Evolutionary conservation across 2,113 vertebrate species (phyloP), one percentile per base, ranked within the genome.

Genomic region (Acanthochromis polyacanthus): DNA sequence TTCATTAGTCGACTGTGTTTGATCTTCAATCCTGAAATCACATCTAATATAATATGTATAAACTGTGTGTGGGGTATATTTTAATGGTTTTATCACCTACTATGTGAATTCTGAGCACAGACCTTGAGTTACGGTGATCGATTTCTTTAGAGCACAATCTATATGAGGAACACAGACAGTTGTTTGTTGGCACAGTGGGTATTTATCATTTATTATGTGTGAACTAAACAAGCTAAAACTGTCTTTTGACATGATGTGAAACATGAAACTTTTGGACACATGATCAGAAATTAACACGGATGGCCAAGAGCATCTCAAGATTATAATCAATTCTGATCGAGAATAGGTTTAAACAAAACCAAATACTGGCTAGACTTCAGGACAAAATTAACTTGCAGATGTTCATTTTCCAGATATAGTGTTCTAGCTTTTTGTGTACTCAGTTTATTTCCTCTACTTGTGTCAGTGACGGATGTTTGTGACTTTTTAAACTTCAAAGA

Each of bases 21-120:
- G 8, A 71, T 58, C n/a, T 40, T 46, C 32, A 30, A 55, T 50
- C 28, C 78, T 86, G 57, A 64, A 83, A 77, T 45, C 30, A 52
- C 10, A 76, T 22, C 51, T 15, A 4, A 10, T 2, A 56, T 66
- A 25, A 25, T 25, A 25, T 25, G 25, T 48, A 6, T 38, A 30
- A 55, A 50, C 4, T 36, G n/a, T 50, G 5, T 60, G 9, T 17
- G n/a, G n/a, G 22, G 6, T 0, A 9, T 15, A 43, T 40, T 45
- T 62, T 3, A 43, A 17, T 20, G 43, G 10, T 73, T 8, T 6
- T 3, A 56, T 30, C 5, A 38, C 30, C 15, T 17, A 0, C 12
- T 50, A 4, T 15, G 32, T 36, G 10, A 61, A n/a, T 32, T 73
- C 9, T 2, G 4, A 25, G 23, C 36, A 62, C 75, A 51, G 15